Conservation (phyloP, 23 tunicate genomes). For the Aplidium turbinatum region DNA sequence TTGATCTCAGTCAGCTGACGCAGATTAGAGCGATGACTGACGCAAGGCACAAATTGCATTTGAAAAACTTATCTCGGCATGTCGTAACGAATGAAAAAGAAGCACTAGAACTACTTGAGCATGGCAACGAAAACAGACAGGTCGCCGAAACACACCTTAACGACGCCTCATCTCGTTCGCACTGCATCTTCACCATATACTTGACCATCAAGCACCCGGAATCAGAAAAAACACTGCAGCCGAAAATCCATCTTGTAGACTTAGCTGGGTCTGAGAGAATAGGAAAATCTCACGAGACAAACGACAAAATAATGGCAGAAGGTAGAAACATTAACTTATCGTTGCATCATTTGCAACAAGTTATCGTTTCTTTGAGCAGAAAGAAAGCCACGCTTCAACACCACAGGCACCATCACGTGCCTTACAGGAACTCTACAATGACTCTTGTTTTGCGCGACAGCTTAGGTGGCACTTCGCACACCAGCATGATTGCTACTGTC, state of each 20-base stretch:
- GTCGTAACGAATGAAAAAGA: slow-evolving; percentile 38
- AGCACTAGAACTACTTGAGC: slow-evolving; percentile 70
- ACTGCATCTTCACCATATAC: slow-evolving; percentile 86
- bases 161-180: slow-evolving; percentile 89
- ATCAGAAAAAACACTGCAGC: slow-evolving; percentile 30
- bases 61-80: slow-evolving; percentile 62
- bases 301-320: slow-evolving; percentile 51
- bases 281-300: slow-evolving; percentile 63
- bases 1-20: slow-evolving; percentile 35
- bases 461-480: slow-evolving; percentile 87
- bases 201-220: slow-evolving; percentile 49
- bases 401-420: slow-evolving; percentile 62
- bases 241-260: slow-evolving; percentile 85
- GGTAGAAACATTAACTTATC: slow-evolving; percentile 92
- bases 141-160: slow-evolving; percentile 97
- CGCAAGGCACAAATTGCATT: slow-evolving; percentile 52
- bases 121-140: slow-evolving; percentile 80
- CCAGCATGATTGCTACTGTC: slow-evolving; percentile 89
- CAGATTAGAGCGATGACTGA: slow-evolving; percentile 64
- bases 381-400: slow-evolving; percentile 17
- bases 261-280: slow-evolving; percentile 86
- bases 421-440: slow-evolving; percentile 87
- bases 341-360: slow-evolving; percentile 90
- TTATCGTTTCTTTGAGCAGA: slow-evolving; percentile 66
- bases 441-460: slow-evolving; percentile 87